Evolutionary conservation across 2,113 vertebrate species (phyloP).

Genomic region (Xiphophorus hellerii): DNA sequence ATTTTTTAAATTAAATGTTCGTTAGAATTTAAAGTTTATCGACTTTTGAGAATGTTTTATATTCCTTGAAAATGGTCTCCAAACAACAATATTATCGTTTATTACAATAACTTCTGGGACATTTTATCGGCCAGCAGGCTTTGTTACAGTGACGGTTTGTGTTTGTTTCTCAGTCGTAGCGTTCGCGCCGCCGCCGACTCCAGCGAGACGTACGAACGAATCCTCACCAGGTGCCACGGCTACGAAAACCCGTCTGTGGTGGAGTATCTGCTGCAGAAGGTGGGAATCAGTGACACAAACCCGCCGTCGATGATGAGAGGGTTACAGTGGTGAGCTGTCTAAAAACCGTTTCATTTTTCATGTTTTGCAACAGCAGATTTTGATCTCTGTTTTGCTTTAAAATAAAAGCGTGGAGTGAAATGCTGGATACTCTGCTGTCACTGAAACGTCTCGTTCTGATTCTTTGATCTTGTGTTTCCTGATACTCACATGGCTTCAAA

Average conservation of each 20-base stretch:
- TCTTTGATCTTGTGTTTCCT: neutral
- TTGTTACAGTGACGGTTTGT: neutral
- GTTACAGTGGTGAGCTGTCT: conserved; percentile 87
- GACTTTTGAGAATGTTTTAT: too few species aligned
- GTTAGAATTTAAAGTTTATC: too few species aligned
- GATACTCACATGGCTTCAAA: neutral
- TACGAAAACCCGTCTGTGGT: conserved; percentile 95
- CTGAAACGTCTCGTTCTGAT: neutral
- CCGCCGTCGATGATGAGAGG: conserved; percentile 97
- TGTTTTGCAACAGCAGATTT: neutral
- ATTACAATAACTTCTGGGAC: too few species aligned
- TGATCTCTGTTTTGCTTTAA: neutral
- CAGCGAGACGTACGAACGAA: conserved; percentile 86
- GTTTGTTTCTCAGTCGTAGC: conserved; percentile 78
- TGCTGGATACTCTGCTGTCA: too few species aligned
- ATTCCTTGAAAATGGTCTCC: too few species aligned
- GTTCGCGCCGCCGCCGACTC: conserved; percentile 81
- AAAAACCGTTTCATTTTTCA: too few species aligned
- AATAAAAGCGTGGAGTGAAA: too few species aligned
- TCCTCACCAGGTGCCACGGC: conserved; percentile 87
- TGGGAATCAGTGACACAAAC: conserved; percentile 89
- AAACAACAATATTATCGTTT: too few species aligned
- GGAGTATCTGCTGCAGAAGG: conserved; percentile 89
- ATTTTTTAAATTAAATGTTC: too few species aligned
- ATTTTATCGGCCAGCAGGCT: too few species aligned